Conservation (phyloP, 2,113 vertebrate species). For the Eclectus roratus region DNA sequence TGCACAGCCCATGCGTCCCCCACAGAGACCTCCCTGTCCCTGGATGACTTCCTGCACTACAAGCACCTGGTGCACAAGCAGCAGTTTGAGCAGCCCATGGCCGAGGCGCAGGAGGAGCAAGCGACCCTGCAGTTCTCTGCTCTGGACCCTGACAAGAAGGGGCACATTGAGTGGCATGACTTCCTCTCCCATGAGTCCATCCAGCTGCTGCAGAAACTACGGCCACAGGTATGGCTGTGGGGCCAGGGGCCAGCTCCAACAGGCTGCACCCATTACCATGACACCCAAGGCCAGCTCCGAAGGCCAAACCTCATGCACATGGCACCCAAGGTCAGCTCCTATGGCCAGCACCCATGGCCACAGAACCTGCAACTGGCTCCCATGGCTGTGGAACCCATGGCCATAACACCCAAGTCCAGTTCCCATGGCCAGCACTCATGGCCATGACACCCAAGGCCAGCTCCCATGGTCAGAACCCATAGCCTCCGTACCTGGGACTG, state of each 20-base stretch:
- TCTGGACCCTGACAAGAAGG: constrained; percentile 88
- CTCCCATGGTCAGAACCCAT: no score
- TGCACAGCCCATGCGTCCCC: background rate
- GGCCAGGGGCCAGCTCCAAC: background rate
- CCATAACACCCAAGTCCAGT: no score
- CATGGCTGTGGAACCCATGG: no score
- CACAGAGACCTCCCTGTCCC: constrained; percentile 87
- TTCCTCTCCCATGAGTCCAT: constrained; percentile 94
- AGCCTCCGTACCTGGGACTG: no score
- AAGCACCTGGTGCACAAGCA: constrained; percentile 90
- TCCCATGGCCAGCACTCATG: background rate
- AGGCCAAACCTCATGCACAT: no score
- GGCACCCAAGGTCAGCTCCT: no score
- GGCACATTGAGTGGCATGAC: constrained; percentile 89
- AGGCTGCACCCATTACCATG: background rate
- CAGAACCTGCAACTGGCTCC: no score
- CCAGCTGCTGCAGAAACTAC: constrained; percentile 85
- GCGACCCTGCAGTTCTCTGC: constrained; percentile 87
- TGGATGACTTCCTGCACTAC: constrained; percentile 92
- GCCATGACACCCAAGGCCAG: no score
- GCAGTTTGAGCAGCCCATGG: constrained; percentile 82
- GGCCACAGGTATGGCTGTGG: constrained; percentile 78
- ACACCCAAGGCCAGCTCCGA: background rate
- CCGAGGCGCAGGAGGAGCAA: constrained; percentile 85
- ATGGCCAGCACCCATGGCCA: no score